A percentile compares a stretch with the other conserved stretches of the same genome.
Evolutionary conservation across 1,140 invertebrate genomes (phyloP).

Genomic region (Panagrolaimus sp.): DNA sequence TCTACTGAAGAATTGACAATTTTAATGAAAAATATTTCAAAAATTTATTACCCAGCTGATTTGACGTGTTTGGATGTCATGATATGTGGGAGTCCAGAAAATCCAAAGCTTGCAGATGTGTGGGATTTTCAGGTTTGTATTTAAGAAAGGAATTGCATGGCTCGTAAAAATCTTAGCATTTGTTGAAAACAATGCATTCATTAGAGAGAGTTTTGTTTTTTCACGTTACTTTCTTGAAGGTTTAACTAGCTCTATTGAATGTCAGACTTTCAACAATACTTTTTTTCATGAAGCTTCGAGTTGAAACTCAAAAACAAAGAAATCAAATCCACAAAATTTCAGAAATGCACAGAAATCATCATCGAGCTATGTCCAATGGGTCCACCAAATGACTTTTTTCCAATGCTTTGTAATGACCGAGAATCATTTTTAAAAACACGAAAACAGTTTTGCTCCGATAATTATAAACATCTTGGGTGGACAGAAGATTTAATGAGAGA

Average conservation of each 20-base stretch:
- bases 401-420: not conserved
- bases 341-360: conserved; percentile 59
- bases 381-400: conserved; percentile 12
- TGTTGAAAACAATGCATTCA: too few relatives aligned
- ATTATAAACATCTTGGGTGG: not conserved
- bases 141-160: too few relatives aligned
- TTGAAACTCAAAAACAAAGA: too few relatives aligned
- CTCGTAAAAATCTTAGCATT: too few relatives aligned
- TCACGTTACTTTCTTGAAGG: too few relatives aligned
- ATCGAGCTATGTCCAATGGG: conserved; percentile 6
- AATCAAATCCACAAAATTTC: too few relatives aligned
- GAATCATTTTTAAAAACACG: too few relatives aligned
- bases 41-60: not conserved
- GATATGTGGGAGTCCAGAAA: conserved; percentile 23
- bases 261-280: too few relatives aligned
- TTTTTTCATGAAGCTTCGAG: too few relatives aligned
- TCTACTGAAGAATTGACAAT: not conserved
- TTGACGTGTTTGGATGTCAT: conserved; percentile 64
- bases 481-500: not conserved
- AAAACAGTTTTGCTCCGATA: not conserved
- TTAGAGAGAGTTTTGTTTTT: too few relatives aligned
- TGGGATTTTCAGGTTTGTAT: conserved; percentile 68
- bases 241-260: too few relatives aligned
- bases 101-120: conserved; percentile 59
- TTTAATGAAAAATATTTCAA: not conserved